Evolutionary conservation across 35 echinoderm and acorn worm genomes (phyloP).

Genomic region (Acanthaster planci): DNA sequence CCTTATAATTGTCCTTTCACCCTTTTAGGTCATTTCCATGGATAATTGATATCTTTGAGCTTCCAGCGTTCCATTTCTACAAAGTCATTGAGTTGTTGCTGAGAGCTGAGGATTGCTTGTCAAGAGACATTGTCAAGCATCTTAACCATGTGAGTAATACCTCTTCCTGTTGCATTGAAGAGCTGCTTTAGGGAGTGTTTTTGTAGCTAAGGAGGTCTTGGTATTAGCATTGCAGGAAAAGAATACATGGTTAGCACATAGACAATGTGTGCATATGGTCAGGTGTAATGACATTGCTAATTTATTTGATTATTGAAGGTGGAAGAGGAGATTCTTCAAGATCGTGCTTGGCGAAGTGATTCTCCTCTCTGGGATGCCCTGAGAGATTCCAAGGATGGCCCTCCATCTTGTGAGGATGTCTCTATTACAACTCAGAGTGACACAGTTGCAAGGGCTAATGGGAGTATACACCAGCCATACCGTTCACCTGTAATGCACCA

Average conservation of each 20-base stretch:
- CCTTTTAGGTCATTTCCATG: conserved; percentile 85
- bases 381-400: conserved; percentile 46
- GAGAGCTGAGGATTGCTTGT: conserved; percentile 82
- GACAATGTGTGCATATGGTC: background rate
- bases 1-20: background rate
- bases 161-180: background rate
- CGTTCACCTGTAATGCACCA: conserved; percentile 8
- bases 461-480: background rate
- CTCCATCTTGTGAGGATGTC: conserved; percentile 88
- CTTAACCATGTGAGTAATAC: conserved; percentile 72
- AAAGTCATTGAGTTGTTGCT: conserved; percentile 94
- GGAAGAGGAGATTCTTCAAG: conserved; percentile 87
- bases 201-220: too few relatives aligned
- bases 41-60: conserved; percentile 77
- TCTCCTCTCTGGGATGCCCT: conserved; percentile 88
- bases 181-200: too few relatives aligned
- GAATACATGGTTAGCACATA: too few relatives aligned
- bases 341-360: conserved; percentile 71
- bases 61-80: conserved; percentile 89
- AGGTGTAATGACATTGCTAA: background rate
- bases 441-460: background rate
- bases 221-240: too few relatives aligned
- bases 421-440: conserved; percentile 58
- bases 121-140: conserved; percentile 96
- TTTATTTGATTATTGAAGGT: conserved; percentile 41